Conservation (phyloP, 2,113 vertebrate genomes). For the Clarias gariepinus region DNA sequence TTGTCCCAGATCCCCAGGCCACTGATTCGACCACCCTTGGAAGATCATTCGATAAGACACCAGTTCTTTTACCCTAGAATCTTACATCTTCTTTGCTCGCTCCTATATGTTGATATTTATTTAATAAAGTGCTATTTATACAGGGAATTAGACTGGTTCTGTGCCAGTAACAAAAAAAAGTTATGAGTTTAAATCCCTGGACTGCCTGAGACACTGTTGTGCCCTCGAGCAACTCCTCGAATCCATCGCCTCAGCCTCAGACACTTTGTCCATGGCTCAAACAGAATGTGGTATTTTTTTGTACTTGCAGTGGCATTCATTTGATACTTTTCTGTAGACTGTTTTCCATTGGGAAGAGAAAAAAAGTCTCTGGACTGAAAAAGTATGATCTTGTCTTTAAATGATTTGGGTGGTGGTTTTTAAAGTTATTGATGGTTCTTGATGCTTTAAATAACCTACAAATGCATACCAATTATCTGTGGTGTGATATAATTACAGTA, state of each 20-base stretch:
- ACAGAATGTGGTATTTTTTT: not conserved
- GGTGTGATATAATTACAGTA: too few species aligned
- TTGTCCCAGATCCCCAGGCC: not conserved
- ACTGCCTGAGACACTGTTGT: not conserved
- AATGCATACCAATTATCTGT: too few species aligned
- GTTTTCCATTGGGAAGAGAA: not conserved
- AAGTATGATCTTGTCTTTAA: not conserved
- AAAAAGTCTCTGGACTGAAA: not conserved
- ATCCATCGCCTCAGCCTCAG: not conserved
- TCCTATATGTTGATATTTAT: not conserved
- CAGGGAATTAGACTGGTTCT: not conserved
- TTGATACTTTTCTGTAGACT: not conserved
- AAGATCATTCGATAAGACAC: not conserved
- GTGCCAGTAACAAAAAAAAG: not conserved
- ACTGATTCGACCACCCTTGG: not conserved
- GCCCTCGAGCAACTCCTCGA: not conserved
- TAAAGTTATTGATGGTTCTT: too few species aligned
- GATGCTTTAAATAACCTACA: too few species aligned
- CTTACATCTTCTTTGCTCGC: not conserved
- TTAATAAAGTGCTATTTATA: slow-evolving; percentile 3
- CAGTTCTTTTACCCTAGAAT: not conserved
- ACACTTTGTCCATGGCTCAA: not conserved
- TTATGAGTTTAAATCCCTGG: slow-evolving; percentile 14
- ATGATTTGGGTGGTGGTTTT: not conserved
- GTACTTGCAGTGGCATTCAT: not conserved